phyloP scores from a whole-genome alignment of 2,888 invertebrate genomes.

The Odiellus spinosus region DNA sequence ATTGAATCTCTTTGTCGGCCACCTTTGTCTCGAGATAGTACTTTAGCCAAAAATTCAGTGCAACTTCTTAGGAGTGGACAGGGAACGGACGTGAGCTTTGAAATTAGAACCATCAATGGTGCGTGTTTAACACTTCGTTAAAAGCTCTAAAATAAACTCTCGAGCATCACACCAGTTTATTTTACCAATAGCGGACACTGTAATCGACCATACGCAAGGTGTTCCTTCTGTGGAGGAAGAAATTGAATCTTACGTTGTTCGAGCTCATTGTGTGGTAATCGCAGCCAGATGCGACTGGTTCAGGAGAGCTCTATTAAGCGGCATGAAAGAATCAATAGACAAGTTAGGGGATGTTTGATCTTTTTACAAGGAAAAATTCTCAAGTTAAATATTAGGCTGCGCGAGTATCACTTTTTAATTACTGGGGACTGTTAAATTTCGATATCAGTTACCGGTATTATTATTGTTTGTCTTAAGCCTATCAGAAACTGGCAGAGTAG shows the following conservation, averaged over 20 bases:
- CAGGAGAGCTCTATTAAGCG: constrained; percentile 46
- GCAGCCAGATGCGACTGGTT: constrained; percentile 54
- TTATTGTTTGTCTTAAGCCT: too few species aligned
- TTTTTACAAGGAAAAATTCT: too few species aligned
- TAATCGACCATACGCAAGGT: constrained; percentile 28
- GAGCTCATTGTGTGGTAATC: constrained; percentile 46
- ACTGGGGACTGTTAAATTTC: too few species aligned
- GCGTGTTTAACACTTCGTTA: constrained; percentile 18
- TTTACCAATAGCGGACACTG: constrained; percentile 25
- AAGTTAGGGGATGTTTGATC: constrained; percentile 37
- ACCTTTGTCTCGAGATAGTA: constrained; percentile 40
- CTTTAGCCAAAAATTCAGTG: constrained; percentile 41
- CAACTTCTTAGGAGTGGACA: constrained; percentile 39
- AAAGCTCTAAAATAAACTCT: constrained; percentile 11
- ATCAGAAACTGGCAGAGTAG: too few species aligned
- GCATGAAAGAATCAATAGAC: constrained; percentile 53
- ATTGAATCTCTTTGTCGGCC: constrained; percentile 45
- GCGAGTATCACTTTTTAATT: too few species aligned
- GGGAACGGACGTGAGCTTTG: constrained; percentile 49
- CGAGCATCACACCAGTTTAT: not conserved
- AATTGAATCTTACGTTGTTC: constrained; percentile 25
- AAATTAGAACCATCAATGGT: constrained; percentile 34
- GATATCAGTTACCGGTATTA: too few species aligned
- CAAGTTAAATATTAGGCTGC: too few species aligned
- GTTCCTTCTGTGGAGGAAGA: constrained; percentile 25